phyloP scores from a whole-genome alignment of 92 coral and sea anemone species.

The Siderastrea siderea region DNA sequence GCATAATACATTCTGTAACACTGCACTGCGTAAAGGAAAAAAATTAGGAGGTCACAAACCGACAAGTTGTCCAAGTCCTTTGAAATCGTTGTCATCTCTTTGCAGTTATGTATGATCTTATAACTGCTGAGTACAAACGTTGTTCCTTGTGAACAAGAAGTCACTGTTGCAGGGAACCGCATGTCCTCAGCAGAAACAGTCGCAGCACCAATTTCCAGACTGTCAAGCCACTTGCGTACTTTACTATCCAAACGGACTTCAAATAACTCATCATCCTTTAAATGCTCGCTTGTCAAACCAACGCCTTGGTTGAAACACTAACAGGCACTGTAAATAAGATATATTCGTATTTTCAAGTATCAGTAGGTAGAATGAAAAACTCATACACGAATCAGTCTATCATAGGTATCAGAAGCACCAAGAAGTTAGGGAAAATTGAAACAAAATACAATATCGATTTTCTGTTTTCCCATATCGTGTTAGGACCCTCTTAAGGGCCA shows the following conservation, averaged over 20 bases:
- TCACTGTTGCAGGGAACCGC: conserved; percentile 60
- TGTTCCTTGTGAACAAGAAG: conserved; percentile 43
- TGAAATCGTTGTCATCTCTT: conserved; percentile 43
- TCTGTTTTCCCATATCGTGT: too few species aligned
- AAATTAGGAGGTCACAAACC: conserved; percentile 34
- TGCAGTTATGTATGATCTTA: conserved; percentile 53
- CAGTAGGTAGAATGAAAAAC: too few species aligned
- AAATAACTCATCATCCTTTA: conserved; percentile 82
- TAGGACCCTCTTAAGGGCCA: too few species aligned
- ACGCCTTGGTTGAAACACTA: conserved; percentile 68
- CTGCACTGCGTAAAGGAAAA: neutral
- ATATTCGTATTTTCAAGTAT: too few species aligned
- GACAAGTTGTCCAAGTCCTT: conserved; percentile 49
- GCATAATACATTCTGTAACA: neutral
- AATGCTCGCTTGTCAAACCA: conserved; percentile 79
- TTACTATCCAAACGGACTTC: conserved; percentile 91
- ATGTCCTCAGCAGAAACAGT: conserved; percentile 48
- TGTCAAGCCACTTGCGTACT: conserved; percentile 79
- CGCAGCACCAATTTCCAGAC: conserved; percentile 79
- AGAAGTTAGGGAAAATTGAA: too few species aligned
- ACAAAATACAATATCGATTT: too few species aligned
- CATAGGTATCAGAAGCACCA: too few species aligned
- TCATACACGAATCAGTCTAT: too few species aligned
- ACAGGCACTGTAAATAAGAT: conserved; percentile 38
- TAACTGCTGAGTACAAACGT: conserved; percentile 54